These are phyloP conservation scores for Mermis nigrescens DNA, from an alignment of 2,888 invertebrate species.

Conservation along the genomic window DNA sequence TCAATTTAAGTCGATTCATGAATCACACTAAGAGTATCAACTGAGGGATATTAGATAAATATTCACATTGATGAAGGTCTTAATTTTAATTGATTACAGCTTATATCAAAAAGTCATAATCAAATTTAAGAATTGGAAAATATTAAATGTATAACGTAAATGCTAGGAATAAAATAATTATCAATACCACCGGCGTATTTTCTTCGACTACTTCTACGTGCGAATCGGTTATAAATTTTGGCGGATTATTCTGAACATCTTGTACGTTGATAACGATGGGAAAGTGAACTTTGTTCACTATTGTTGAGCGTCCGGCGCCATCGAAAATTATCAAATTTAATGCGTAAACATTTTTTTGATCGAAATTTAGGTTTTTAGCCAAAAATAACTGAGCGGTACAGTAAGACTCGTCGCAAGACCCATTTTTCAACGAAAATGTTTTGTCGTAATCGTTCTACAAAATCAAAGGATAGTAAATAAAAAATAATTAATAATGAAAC, in stretches of 20 bases:
- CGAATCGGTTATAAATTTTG: constrained; percentile 55
- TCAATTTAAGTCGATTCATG: no score
- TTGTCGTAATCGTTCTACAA: constrained; percentile 8
- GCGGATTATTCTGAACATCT: constrained; percentile 76
- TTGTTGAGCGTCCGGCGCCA: constrained; percentile 9
- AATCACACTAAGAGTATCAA: no score
- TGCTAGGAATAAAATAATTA: no score
- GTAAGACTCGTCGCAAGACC: constrained; percentile 10
- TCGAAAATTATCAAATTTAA: constrained; percentile 56
- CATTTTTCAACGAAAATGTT: constrained; percentile 6
- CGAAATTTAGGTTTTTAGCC: constrained; percentile 46
- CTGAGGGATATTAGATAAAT: no score
- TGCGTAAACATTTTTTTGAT: constrained; percentile 70
- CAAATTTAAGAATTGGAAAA: constrained; percentile 9
- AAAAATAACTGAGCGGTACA: constrained; percentile 29
- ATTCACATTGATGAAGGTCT: no score
- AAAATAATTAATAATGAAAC: no score
- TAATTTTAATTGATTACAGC: no score
- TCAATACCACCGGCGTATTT: constrained; percentile 57
- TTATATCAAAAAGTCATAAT: no score
- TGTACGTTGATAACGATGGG: constrained; percentile 63
- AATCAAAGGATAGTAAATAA: not conserved
- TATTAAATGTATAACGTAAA: constrained; percentile 10
- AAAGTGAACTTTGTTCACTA: constrained; percentile 5
- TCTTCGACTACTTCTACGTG: constrained; percentile 62